Evolutionary conservation across 2,113 vertebrate species (phyloP).

Genomic region (Meleagris gallopavo): DNA sequence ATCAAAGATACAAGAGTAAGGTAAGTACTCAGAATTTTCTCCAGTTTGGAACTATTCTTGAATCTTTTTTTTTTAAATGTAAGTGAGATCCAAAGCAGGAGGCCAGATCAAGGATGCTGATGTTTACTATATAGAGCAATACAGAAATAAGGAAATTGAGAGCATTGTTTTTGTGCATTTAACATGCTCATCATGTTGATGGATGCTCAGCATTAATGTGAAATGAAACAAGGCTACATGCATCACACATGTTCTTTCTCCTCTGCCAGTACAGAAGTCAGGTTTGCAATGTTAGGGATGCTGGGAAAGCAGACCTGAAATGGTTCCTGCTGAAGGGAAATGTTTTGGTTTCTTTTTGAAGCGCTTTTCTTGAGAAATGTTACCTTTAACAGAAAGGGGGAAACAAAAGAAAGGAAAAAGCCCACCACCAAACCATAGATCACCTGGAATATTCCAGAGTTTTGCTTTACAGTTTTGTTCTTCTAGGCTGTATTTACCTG

Average conservation of each 20-base stretch:
- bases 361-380: not conserved
- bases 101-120: not conserved
- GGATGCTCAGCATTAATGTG: not conserved
- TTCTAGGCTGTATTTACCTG: not conserved
- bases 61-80: not conserved
- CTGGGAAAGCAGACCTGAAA: slow-evolving; percentile 19
- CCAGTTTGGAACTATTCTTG: not conserved
- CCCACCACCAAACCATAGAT: not conserved
- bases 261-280: slow-evolving; percentile 21
- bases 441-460: not conserved
- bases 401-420: not conserved
- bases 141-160: not conserved
- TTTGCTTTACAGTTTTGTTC: not conserved
- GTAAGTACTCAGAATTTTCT: slow-evolving; percentile 74
- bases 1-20: slow-evolving; percentile 96
- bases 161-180: not conserved
- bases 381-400: not conserved
- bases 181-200: not conserved
- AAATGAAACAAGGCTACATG: not conserved
- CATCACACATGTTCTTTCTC: not conserved
- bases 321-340: not conserved
- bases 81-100: not conserved
- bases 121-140: not conserved
- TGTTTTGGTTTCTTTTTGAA: not conserved
- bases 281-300: not conserved